A percentile compares a stretch with the other conserved stretches of the same genome.
phyloP scores from a whole-genome alignment of 2,113 vertebrate genomes.

The Semicossyphus pulcher region DNA sequence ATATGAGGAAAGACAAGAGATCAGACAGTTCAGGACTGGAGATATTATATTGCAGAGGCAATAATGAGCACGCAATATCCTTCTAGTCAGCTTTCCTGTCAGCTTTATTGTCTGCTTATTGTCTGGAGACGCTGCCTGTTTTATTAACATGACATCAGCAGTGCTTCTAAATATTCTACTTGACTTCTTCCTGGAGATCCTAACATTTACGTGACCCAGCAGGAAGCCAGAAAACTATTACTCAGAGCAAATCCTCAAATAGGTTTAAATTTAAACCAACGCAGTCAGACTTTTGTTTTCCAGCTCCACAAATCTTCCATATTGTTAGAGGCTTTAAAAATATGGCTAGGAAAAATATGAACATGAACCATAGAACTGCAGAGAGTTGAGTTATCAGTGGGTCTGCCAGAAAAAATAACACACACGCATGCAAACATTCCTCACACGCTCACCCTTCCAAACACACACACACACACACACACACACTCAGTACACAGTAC shows the following conservation, averaged over 20 bases:
- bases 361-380: constrained; percentile 1
- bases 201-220: constrained; percentile 9
- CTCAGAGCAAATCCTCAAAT: constrained; percentile 1
- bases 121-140: constrained; percentile 42
- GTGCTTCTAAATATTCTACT: constrained; percentile 48
- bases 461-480: too few relatives aligned
- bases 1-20: constrained; percentile 49
- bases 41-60: constrained; percentile 47
- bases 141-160: constrained; percentile 58
- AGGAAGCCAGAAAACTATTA: constrained; percentile 3
- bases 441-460: constrained; percentile 4
- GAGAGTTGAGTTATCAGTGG: constrained; percentile 15
- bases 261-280: constrained; percentile 15
- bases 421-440: constrained; percentile 23
- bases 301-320: background rate
- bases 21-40: constrained; percentile 40
- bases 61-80: constrained; percentile 50
- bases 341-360: background rate
- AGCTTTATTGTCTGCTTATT: constrained; percentile 56
- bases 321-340: constrained; percentile 18
- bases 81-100: constrained; percentile 18
- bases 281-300: constrained; percentile 26
- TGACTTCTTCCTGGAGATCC: constrained; percentile 34
- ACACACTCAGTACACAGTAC: constrained; percentile 38
- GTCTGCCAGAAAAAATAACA: constrained; percentile 28